Percentiles rank a stretch among this genome's conserved stretches.
Evolutionary conservation across 2,113 vertebrate genomes (phyloP).

Genomic region (Heliornis fulica): DNA sequence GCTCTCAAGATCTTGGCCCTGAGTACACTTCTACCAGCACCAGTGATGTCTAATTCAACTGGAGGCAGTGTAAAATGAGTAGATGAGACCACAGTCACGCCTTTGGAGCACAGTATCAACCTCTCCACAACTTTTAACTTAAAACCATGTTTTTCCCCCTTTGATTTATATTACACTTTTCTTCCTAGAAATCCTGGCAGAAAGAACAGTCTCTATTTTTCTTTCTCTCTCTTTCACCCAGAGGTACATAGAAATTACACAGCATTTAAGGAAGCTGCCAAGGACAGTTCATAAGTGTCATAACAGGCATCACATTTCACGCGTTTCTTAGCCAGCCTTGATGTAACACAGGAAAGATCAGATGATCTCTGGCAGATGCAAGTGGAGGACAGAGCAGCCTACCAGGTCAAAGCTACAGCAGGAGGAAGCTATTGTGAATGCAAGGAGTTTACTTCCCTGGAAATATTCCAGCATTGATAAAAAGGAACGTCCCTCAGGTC

Average conservation of each 20-base stretch:
- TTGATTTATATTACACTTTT: not conserved
- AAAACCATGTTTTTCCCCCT: not conserved
- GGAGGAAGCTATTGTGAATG: not conserved
- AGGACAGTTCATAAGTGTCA: slow-evolving; percentile 82
- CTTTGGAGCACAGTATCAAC: not conserved
- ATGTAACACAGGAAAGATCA: not conserved
- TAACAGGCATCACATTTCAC: slow-evolving; percentile 76
- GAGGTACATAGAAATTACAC: slow-evolving; percentile 83
- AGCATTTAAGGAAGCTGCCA: slow-evolving; percentile 78
- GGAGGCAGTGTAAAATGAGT: not conserved
- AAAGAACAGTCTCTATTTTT: not conserved
- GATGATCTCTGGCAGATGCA: not conserved
- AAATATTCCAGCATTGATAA: not conserved
- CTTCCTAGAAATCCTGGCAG: not conserved
- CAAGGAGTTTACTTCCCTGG: not conserved
- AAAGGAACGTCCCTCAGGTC: not conserved
- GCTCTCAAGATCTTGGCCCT: not conserved
- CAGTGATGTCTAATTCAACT: not conserved
- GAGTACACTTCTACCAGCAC: not conserved
- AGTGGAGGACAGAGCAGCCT: not conserved
- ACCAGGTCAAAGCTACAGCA: not conserved
- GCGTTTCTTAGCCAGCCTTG: not conserved
- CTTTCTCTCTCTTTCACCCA: not conserved
- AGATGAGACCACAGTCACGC: not conserved
- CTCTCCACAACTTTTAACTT: not conserved